A percentile compares a stretch with the other conserved stretches of the same genome.
phyloP scores from a whole-genome alignment of 2,888 invertebrate species.

The Phrixothrix hirtus region DNA sequence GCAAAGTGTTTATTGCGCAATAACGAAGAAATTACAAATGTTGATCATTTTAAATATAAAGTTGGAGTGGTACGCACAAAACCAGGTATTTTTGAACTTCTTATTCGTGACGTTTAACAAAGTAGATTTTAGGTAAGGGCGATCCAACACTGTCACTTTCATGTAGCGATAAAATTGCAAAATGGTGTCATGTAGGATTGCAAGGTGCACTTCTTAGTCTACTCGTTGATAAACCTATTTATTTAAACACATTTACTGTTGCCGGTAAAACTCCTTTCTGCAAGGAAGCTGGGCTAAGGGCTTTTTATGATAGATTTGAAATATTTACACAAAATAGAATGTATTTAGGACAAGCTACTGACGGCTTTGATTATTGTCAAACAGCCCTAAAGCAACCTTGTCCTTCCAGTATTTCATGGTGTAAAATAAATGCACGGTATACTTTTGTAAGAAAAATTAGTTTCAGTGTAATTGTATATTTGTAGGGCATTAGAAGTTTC shows the following conservation, averaged over 20 bases:
- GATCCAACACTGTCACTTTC: conserved; percentile 86
- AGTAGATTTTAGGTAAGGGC: conserved; percentile 65
- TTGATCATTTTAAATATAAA: conserved; percentile 68
- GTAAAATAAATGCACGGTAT: no score
- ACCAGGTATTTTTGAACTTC: conserved; percentile 66
- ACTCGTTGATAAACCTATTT: conserved; percentile 69
- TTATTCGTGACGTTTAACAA: not conserved
- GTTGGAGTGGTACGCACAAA: conserved; percentile 79
- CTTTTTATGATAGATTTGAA: conserved; percentile 55
- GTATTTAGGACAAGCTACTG: conserved; percentile 47
- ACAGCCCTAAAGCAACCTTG: conserved; percentile 57
- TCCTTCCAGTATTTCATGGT: conserved; percentile 67
- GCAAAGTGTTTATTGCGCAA: conserved; percentile 75
- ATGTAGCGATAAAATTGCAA: conserved; percentile 92
- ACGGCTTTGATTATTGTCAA: conserved; percentile 56
- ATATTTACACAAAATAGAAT: conserved; percentile 44
- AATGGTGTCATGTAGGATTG: conserved; percentile 84
- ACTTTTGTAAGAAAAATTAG: conserved; percentile 15
- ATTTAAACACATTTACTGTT: conserved; percentile 71
- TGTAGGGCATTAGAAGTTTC: conserved; percentile 69
- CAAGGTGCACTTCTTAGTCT: conserved; percentile 80
- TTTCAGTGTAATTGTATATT: not conserved
- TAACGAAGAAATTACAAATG: conserved; percentile 62
- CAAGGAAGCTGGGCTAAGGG: conserved; percentile 57
- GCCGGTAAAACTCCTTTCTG: conserved; percentile 69